Evolutionary conservation across 1,140 invertebrate genomes (phyloP).

Genomic region (Drosophila triauraria): DNA sequence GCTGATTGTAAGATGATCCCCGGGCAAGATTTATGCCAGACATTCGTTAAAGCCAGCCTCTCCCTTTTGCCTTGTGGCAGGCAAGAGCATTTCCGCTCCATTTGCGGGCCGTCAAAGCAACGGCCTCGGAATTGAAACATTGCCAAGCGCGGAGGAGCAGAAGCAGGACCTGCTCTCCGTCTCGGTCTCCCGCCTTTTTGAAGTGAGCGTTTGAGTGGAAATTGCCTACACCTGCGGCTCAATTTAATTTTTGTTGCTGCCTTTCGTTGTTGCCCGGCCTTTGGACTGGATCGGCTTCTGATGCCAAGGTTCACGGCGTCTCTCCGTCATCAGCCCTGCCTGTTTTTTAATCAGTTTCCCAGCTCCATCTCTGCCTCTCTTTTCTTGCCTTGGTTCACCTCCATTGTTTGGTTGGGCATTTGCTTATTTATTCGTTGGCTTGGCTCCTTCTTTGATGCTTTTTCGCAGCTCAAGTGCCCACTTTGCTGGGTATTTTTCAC

Average conservation of each 20-base stretch:
- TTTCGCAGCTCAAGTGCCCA: conserved; percentile 44
- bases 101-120: conserved; percentile 67
- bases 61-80: conserved; percentile 22
- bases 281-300: conserved; percentile 28
- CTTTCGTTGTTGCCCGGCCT: conserved; percentile 47
- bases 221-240: conserved; percentile 83
- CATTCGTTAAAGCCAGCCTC: conserved; percentile 71
- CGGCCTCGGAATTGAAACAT: conserved; percentile 65
- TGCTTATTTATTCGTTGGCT: conserved; percentile 59
- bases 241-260: conserved; percentile 78
- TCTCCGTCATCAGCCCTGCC: conserved; percentile 26
- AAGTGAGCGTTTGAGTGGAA: conserved; percentile 77
- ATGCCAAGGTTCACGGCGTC: conserved; percentile 38
- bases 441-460: conserved; percentile 35
- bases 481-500: conserved; percentile 48
- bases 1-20: conserved; percentile 65
- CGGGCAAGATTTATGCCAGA: conserved; percentile 74
- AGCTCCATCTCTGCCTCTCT: not conserved
- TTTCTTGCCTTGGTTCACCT: conserved; percentile 3
- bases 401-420: conserved; percentile 43
- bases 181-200: conserved; percentile 53
- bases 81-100: conserved; percentile 73
- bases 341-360: conserved; percentile 57
- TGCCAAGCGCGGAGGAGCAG: conserved; percentile 47
- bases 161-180: not conserved